Conservation (phyloP, 2,888 invertebrate species). For the Mesoligia furuncula region DNA sequence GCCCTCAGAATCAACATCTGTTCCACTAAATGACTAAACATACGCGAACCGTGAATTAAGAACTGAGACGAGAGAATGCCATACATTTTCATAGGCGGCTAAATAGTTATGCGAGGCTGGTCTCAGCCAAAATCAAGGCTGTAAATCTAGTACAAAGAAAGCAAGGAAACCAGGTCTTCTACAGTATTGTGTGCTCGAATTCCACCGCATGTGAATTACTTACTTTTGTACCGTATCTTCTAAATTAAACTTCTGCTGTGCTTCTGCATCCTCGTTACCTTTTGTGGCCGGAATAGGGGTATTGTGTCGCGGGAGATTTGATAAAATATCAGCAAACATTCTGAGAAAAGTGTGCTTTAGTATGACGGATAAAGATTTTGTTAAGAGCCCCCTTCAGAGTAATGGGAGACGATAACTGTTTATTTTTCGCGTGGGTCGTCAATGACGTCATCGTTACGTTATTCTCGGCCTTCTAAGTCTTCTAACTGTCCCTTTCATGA, state of each 20-base stretch:
- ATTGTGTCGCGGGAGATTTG: slow-evolving; percentile 54
- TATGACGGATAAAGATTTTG: slow-evolving; percentile 50
- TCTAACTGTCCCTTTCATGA: slow-evolving; percentile 67
- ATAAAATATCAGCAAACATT: slow-evolving; percentile 58
- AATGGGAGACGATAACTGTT: slow-evolving; percentile 66
- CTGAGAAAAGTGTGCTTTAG: slow-evolving; percentile 22
- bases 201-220: slow-evolving; percentile 51
- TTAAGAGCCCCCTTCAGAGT: slow-evolving; percentile 57
- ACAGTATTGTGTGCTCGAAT: slow-evolving; percentile 43
- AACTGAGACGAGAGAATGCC: not conserved
- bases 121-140: slow-evolving; percentile 41
- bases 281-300: slow-evolving; percentile 54
- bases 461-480: slow-evolving; percentile 68
- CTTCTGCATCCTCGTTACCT: slow-evolving; percentile 43
- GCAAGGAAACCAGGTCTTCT: slow-evolving; percentile 45
- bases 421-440: slow-evolving; percentile 64
- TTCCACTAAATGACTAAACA: slow-evolving; percentile 32
- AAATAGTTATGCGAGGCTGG: slow-evolving; percentile 9
- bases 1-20: slow-evolving; percentile 51
- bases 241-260: slow-evolving; percentile 61
- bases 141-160: slow-evolving; percentile 59
- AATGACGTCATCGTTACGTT: slow-evolving; percentile 66
- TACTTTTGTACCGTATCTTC: slow-evolving; percentile 37
- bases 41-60: slow-evolving; percentile 12
- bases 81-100: slow-evolving; percentile 25